phyloP scores from a whole-genome alignment of 1,140 invertebrate genomes.

The Pinna nobilis region DNA sequence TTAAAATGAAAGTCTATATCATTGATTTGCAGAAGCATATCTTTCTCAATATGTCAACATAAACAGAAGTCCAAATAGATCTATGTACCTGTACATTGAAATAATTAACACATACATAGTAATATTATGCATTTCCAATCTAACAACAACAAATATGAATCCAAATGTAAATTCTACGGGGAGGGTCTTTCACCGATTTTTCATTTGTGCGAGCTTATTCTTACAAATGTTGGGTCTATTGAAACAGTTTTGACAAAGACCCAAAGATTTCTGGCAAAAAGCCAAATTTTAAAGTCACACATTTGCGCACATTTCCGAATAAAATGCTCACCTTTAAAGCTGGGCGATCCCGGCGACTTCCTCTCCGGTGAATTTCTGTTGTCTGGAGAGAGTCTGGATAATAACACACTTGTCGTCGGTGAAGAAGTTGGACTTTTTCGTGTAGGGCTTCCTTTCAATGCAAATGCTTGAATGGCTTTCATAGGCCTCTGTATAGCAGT shows the following conservation, averaged over 20 bases:
- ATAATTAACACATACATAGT: too few relatives aligned
- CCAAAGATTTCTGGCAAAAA: constrained; percentile 2
- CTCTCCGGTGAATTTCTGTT: constrained; percentile 55
- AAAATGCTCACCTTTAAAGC: constrained; percentile 43
- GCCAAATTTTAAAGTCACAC: constrained; percentile 18
- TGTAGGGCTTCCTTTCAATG: constrained; percentile 53
- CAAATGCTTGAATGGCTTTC: constrained; percentile 61
- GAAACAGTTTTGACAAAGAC: constrained; percentile 7
- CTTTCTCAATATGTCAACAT: too few relatives aligned
- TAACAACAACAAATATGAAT: too few relatives aligned
- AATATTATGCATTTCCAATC: too few relatives aligned
- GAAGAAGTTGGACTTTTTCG: constrained; percentile 49
- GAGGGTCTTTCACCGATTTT: constrained; percentile 17
- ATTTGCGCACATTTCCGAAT: not conserved
- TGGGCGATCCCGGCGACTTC: constrained; percentile 52
- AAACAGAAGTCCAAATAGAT: too few relatives aligned
- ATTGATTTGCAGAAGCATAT: too few relatives aligned
- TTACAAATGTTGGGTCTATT: not conserved
- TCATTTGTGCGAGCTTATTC: not conserved
- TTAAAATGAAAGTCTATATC: too few relatives aligned
- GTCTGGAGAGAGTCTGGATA: constrained; percentile 52
- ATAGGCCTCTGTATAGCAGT: constrained; percentile 58
- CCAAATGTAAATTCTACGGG: constrained; percentile 4
- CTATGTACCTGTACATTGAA: too few relatives aligned
- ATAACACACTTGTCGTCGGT: constrained; percentile 43